Evolutionary conservation across 1,140 invertebrate genomes (phyloP).

Genomic region (Drosophila lini): DNA sequence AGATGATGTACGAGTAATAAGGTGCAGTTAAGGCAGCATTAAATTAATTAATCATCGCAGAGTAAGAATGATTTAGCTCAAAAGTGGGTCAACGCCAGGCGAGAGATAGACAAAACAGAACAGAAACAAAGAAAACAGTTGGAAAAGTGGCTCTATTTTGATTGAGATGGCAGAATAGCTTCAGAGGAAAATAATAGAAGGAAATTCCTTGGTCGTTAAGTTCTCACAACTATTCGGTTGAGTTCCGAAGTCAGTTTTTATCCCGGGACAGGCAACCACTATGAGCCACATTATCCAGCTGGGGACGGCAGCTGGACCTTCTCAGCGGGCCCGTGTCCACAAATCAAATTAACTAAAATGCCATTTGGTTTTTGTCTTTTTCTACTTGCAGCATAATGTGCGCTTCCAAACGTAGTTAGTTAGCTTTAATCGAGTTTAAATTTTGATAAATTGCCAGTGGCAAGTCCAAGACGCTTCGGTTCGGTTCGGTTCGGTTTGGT

Average conservation of each 20-base stretch:
- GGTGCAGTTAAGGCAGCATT: constrained; percentile 6
- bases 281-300: constrained; percentile 27
- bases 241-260: constrained; percentile 32
- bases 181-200: constrained; percentile 3
- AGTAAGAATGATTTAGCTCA: constrained; percentile 2
- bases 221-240: constrained; percentile 42
- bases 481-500: neutral
- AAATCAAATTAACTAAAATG: constrained; percentile 82
- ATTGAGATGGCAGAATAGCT: constrained; percentile 21
- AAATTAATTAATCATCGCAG: constrained; percentile 11
- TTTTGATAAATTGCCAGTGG: constrained; percentile 75
- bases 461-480: constrained; percentile 34
- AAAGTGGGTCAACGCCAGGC: constrained; percentile 1
- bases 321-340: constrained; percentile 49
- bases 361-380: constrained; percentile 82
- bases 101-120: neutral
- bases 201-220: constrained; percentile 17
- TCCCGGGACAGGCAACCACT: neutral
- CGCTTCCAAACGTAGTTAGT: constrained; percentile 77
- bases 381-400: constrained; percentile 81
- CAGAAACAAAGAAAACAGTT: neutral
- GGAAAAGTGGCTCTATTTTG: constrained; percentile 18
- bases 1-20: constrained; percentile 11
- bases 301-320: constrained; percentile 27
- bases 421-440: constrained; percentile 78